These are phyloP conservation scores for Ptyas mucosa DNA, from an alignment of 2,113 vertebrate genomes.

Conservation along the genomic window DNA sequence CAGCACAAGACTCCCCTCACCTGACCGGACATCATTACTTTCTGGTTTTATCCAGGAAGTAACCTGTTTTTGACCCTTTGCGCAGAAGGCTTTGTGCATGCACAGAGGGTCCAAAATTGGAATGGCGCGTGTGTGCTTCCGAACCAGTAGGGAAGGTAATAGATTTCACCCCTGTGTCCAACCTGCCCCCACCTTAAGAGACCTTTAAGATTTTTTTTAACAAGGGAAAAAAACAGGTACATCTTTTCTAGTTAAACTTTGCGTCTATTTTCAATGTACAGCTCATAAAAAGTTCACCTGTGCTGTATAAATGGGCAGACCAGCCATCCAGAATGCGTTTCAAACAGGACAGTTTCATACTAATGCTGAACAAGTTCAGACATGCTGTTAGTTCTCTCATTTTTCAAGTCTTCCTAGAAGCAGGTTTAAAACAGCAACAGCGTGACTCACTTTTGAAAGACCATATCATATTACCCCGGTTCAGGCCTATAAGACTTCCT, in stretches of 20 bases:
- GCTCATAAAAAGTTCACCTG: constrained; percentile 10
- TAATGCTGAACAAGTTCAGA: constrained; percentile 1
- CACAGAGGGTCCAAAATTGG: too few relatives aligned
- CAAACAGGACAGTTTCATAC: constrained; percentile 4
- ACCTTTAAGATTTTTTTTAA: constrained; percentile 5
- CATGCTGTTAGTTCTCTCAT: background rate
- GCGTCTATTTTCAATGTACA: constrained; percentile 4
- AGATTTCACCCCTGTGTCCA: too few relatives aligned
- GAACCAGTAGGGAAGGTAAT: too few relatives aligned
- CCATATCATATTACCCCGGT: background rate
- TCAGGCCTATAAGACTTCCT: background rate
- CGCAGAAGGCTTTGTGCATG: too few relatives aligned
- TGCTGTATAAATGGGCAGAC: background rate
- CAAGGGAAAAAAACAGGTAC: constrained; percentile 9
- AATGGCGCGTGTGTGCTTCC: too few relatives aligned
- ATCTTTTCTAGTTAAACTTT: constrained; percentile 16
- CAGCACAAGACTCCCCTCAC: too few relatives aligned
- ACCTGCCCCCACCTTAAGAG: background rate
- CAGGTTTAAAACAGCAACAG: background rate
- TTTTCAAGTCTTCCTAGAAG: background rate
- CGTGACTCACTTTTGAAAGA: background rate
- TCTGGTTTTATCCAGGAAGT: too few relatives aligned
- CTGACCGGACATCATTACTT: too few relatives aligned
- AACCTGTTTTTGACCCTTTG: too few relatives aligned
- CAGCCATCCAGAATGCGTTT: constrained; percentile 14